Evolutionary conservation across 2,797 vertebrate species (phyloP).

Genomic region (Siniperca obscura): DNA sequence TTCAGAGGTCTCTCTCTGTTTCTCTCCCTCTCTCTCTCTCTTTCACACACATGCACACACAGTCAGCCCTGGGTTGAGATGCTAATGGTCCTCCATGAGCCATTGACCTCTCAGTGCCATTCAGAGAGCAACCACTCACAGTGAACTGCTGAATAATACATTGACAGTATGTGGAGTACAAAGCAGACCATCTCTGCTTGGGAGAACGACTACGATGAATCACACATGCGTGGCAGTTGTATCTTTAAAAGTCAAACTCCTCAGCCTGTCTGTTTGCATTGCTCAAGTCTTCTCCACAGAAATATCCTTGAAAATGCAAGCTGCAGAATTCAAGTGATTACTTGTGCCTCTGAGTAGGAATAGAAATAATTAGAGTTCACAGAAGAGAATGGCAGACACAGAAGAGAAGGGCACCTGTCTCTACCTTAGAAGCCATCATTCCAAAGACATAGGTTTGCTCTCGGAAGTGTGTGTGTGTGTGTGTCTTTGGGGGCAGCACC

Average conservation of each 20-base stretch:
- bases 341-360: background rate
- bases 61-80: conserved; percentile 47
- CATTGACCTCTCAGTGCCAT: conserved; percentile 70
- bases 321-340: conserved; percentile 23
- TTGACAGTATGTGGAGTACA: conserved; percentile 56
- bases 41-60: conserved; percentile 37
- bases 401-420: background rate
- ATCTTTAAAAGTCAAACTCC: conserved; percentile 57
- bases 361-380: background rate
- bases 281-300: conserved; percentile 24
- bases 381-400: background rate
- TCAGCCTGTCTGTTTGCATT: conserved; percentile 39
- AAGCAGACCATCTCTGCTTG: conserved; percentile 49
- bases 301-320: conserved; percentile 4
- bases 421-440: too few species aligned
- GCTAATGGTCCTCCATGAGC: conserved; percentile 63
- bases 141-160: conserved; percentile 70
- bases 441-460: too few species aligned
- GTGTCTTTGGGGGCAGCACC: too few species aligned
- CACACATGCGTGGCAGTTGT: conserved; percentile 42
- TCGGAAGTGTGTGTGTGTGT: too few species aligned
- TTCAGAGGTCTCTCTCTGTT: conserved; percentile 18
- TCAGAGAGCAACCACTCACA: conserved; percentile 55
- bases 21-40: background rate
- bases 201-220: conserved; percentile 41